These are phyloP conservation scores for Rhegmatorhina hoffmannsi DNA, from an alignment of 2,113 vertebrate species.

Conservation along the genomic window DNA sequence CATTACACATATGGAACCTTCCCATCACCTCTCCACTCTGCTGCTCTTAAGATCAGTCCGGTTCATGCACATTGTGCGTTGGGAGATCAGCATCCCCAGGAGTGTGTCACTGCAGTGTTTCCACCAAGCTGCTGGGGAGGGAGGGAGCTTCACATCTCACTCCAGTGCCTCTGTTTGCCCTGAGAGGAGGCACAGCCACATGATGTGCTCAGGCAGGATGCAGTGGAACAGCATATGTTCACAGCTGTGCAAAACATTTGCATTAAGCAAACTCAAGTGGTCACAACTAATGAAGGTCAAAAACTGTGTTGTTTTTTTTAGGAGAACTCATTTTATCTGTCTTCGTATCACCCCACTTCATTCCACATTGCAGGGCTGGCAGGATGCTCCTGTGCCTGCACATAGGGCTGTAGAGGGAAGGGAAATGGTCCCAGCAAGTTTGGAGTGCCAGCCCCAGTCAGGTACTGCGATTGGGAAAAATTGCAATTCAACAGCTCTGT, in stretches of 20 bases:
- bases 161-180: background rate
- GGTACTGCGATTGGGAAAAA: background rate
- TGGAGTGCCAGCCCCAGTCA: background rate
- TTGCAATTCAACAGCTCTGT: background rate
- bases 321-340: background rate
- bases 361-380: background rate
- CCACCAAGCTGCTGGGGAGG: background rate
- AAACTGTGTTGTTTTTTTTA: background rate
- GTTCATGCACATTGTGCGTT: fast-evolving
- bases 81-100: background rate
- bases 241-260: background rate
- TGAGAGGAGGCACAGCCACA: fast-evolving
- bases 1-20: fast-evolving
- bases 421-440: background rate
- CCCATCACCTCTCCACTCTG: fast-evolving
- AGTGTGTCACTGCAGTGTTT: fast-evolving
- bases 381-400: background rate
- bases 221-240: background rate
- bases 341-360: fast-evolving
- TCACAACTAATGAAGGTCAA: background rate
- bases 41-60: fast-evolving
- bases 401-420: fast-evolving
- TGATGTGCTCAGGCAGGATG: fast-evolving
- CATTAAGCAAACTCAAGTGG: background rate
- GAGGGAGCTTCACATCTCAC: background rate